These are phyloP conservation scores for Helicolenus hilgendorfi DNA, from an alignment of 2,797 vertebrate genomes.

Conservation along the genomic window DNA sequence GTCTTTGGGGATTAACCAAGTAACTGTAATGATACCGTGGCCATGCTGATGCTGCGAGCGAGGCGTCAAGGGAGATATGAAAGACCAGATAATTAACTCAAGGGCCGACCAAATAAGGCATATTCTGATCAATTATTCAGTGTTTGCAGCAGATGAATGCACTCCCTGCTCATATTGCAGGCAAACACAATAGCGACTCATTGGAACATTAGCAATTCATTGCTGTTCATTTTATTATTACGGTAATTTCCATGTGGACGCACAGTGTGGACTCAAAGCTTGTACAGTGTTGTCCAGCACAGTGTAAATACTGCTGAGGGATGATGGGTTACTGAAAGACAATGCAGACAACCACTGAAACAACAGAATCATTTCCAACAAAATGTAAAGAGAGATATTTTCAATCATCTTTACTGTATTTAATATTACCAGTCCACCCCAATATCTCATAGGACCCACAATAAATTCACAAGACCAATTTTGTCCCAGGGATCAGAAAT, in stretches of 20 bases:
- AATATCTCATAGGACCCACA: too few species aligned
- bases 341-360: background rate
- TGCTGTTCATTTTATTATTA: slow-evolving; percentile 42
- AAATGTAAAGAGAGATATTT: background rate
- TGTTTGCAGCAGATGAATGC: slow-evolving; percentile 71
- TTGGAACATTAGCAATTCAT: slow-evolving; percentile 63
- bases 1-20: slow-evolving; percentile 73
- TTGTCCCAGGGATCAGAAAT: too few species aligned
- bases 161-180: slow-evolving; percentile 62
- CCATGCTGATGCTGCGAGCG: slow-evolving; percentile 68
- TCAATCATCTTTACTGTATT: background rate
- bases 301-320: background rate
- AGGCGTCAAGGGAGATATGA: slow-evolving; percentile 83
- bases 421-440: too few species aligned
- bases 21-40: slow-evolving; percentile 74
- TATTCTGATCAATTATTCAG: slow-evolving; percentile 88
- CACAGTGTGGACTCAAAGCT: background rate
- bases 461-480: too few species aligned
- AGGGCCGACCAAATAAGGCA: slow-evolving; percentile 83
- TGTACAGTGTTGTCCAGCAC: background rate
- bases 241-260: slow-evolving; percentile 31
- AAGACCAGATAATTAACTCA: slow-evolving; percentile 87
- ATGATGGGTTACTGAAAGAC: background rate
- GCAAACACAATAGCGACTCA: slow-evolving; percentile 51
- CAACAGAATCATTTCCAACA: background rate